Percentiles rank a stretch among this genome's conserved stretches.
These are phyloP conservation scores for Drosophila watanabei DNA, from an alignment of 1,140 invertebrate genomes.

Conservation along the genomic window DNA sequence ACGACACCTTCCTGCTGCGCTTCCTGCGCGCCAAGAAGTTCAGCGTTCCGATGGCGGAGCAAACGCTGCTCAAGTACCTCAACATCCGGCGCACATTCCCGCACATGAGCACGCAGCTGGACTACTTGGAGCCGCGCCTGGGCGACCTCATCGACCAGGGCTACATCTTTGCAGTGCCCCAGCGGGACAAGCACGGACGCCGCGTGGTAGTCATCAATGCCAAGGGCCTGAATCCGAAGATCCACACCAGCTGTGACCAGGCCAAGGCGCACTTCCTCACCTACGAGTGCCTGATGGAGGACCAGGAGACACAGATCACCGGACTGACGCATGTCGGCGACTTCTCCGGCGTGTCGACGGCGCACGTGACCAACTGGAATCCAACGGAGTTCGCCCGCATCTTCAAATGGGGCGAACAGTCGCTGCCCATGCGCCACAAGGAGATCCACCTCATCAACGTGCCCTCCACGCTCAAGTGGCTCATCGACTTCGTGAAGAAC, in stretches of 20 bases:
- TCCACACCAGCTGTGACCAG: constrained; percentile 89
- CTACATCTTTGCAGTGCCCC: constrained; percentile 91
- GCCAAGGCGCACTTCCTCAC: constrained; percentile 89
- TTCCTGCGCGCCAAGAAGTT: constrained; percentile 93
- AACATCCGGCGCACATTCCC: constrained; percentile 90
- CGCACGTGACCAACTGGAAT: constrained; percentile 89
- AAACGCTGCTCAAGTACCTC: constrained; percentile 92
- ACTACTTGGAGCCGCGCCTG: constrained; percentile 88
- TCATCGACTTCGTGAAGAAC: constrained; percentile 90
- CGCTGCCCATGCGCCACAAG: constrained; percentile 92
- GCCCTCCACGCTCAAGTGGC: constrained; percentile 89
- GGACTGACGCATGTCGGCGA: constrained; percentile 90
- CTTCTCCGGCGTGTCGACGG: constrained; percentile 87
- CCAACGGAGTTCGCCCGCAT: constrained; percentile 89
- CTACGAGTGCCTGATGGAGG: constrained; percentile 91
- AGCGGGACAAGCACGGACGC: constrained; percentile 89
- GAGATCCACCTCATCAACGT: constrained; percentile 90
- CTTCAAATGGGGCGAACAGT: constrained; percentile 92
- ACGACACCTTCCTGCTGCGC: constrained; percentile 91
- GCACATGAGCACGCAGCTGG: constrained; percentile 88
- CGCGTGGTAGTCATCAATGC: constrained; percentile 90
- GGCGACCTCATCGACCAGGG: constrained; percentile 89
- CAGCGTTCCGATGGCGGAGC: constrained; percentile 92
- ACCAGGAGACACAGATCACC: constrained; percentile 90
- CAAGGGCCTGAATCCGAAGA: constrained; percentile 89